Evolutionary conservation across 2,888 invertebrate genomes (phyloP).

Genomic region (Tetragonisca angustula): DNA sequence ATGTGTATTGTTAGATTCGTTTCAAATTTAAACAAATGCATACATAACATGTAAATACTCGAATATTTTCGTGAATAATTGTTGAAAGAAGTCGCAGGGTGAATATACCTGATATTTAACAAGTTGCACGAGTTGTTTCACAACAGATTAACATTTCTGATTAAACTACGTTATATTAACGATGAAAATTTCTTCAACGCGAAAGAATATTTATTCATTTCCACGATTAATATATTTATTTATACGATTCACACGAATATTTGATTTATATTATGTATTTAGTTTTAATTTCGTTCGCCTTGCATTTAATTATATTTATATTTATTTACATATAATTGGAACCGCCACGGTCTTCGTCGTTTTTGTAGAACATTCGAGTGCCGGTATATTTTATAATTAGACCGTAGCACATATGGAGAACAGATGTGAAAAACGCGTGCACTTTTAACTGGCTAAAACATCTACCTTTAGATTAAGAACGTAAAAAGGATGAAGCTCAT

Average conservation of each 20-base stretch:
- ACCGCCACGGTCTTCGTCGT: too few species aligned
- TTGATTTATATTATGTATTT: not conserved
- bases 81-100: too few species aligned
- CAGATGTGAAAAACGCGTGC: not conserved
- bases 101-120: too few species aligned
- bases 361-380: not conserved
- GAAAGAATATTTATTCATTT: not conserved
- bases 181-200: not conserved
- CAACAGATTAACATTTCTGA: not conserved
- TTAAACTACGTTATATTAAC: not conserved
- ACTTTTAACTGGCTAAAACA: constrained; percentile 22
- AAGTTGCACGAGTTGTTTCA: too few species aligned
- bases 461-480: constrained; percentile 13
- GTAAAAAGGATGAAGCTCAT: constrained; percentile 14
- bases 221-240: not conserved
- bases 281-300: too few species aligned
- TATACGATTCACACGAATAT: not conserved
- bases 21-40: too few species aligned
- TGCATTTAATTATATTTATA: too few species aligned
- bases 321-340: too few species aligned
- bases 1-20: too few species aligned
- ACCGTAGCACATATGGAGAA: not conserved
- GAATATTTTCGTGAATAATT: too few species aligned
- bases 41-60: too few species aligned
- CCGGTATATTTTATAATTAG: not conserved